Conservation (phyloP, 1,140 invertebrate species). For the Microvelia longipes region DNA sequence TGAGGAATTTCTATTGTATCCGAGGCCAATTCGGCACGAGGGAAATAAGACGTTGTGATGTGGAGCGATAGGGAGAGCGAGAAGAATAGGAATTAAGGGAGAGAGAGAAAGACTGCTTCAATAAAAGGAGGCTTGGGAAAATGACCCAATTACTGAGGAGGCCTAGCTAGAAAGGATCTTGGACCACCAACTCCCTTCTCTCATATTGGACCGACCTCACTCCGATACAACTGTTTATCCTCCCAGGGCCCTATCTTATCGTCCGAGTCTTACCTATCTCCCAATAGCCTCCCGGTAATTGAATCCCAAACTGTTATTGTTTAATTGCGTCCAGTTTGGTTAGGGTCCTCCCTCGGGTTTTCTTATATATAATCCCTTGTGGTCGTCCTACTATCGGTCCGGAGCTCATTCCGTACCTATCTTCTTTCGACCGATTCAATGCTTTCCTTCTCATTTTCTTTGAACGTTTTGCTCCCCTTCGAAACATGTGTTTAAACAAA, state of each 20-base stretch:
- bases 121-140: neutral
- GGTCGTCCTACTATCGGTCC: no score
- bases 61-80: neutral
- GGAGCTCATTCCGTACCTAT: no score
- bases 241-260: neutral
- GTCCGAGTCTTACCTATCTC: neutral
- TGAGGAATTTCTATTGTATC: neutral
- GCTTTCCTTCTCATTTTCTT: neutral
- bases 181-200: neutral
- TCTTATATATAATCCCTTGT: neutral
- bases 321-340: slow-evolving; percentile 2
- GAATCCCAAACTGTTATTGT: slow-evolving; percentile 7
- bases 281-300: slow-evolving; percentile 1
- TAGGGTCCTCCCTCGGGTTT: neutral
- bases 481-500: neutral
- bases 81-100: neutral
- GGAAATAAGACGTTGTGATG: neutral
- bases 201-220: neutral
- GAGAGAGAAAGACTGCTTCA: no score
- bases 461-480: neutral
- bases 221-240: slow-evolving; percentile 5
- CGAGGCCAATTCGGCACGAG: neutral
- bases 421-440: neutral
- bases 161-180: neutral
- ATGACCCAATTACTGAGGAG: neutral